Conservation (phyloP, 2,113 vertebrate genomes). For the human region DNA sequence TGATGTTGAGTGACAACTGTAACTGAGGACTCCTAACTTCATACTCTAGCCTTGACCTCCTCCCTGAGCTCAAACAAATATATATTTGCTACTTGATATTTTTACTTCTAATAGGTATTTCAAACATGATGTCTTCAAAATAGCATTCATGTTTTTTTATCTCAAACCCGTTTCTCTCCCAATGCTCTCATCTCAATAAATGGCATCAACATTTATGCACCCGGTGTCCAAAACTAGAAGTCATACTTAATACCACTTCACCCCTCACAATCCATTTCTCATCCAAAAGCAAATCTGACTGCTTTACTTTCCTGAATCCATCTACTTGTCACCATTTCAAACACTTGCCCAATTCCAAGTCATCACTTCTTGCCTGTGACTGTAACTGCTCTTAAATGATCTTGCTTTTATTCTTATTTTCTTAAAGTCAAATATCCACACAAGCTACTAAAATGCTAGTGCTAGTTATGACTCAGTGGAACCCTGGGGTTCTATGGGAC, state of each 20-base stretch:
- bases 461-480: neutral
- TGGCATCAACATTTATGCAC: neutral
- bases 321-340: neutral
- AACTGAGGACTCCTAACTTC: neutral
- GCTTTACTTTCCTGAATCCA: neutral
- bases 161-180: neutral
- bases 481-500: neutral
- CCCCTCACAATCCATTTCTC: neutral
- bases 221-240: neutral
- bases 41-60: neutral
- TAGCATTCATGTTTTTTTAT: neutral
- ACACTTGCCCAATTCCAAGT: neutral
- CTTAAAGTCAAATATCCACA: neutral
- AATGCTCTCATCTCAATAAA: neutral
- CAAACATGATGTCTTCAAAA: neutral
- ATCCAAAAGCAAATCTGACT: neutral
- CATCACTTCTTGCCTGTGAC: neutral
- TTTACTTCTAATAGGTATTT: constrained; percentile 6
- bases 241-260: neutral
- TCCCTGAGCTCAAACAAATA: neutral
- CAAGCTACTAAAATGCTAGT: neutral
- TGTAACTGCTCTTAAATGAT: neutral
- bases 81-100: neutral
- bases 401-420: neutral
- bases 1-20: neutral